A percentile compares a stretch with the other conserved stretches of the same genome.
Evolutionary conservation across 2,888 invertebrate species (phyloP).

Genomic region (Cheilosia variabilis): DNA sequence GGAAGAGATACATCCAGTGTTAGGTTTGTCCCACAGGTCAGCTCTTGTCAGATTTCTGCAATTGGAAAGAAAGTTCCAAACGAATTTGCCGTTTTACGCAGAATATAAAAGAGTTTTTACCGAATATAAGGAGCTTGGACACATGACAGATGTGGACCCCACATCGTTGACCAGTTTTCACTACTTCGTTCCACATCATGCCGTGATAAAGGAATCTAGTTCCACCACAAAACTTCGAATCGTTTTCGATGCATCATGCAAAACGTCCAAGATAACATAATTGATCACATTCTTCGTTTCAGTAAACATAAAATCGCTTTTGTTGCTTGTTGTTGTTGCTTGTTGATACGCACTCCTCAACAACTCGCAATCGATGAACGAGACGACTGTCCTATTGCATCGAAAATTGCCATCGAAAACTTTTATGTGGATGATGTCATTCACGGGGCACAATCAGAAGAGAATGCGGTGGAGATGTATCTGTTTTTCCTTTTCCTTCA

Average conservation of each 20-base stretch:
- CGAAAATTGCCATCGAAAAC: no score
- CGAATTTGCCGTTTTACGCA: no score
- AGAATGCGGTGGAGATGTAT: neutral
- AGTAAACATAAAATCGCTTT: slow-evolving; percentile 45
- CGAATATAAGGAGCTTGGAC: neutral
- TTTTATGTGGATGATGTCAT: no score
- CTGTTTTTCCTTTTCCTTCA: slow-evolving; percentile 1
- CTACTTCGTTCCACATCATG: slow-evolving; percentile 36
- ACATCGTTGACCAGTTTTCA: neutral
- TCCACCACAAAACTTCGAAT: slow-evolving; percentile 2
- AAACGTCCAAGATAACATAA: slow-evolving; percentile 49
- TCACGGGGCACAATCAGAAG: no score
- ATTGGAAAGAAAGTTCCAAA: no score
- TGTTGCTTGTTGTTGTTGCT: slow-evolving; percentile 13
- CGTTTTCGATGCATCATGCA: slow-evolving; percentile 44
- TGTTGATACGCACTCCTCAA: no score
- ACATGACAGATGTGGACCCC: neutral
- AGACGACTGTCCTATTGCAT: no score
- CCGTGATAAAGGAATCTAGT: slow-evolving; percentile 32
- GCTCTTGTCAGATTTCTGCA: no score
- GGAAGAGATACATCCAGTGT: no score
- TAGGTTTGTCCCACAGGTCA: no score
- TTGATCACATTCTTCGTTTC: slow-evolving; percentile 47
- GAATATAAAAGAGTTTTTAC: no score
- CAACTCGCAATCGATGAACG: no score